These are phyloP conservation scores for Marmota monax DNA, from an alignment of 2,113 vertebrate genomes.

Conservation along the genomic window DNA sequence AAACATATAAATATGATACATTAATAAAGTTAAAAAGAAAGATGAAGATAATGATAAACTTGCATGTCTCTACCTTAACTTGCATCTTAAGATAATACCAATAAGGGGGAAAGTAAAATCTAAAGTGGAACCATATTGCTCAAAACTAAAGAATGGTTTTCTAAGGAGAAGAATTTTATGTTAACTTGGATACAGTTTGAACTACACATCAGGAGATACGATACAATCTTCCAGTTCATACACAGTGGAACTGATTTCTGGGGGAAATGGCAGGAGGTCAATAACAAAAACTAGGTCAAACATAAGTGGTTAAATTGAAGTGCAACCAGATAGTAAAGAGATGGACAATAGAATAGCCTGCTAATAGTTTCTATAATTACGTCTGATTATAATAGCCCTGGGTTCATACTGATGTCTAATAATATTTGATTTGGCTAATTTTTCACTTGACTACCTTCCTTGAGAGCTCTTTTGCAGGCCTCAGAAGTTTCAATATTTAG, in stretches of 20 bases:
- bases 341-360: not conserved
- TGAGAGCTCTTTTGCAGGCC: not conserved
- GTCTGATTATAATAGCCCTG: slow-evolving; percentile 32
- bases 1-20: not conserved
- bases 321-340: not conserved
- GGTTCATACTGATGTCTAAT: slow-evolving; percentile 35
- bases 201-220: not conserved
- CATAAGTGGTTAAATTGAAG: not conserved
- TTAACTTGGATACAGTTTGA: not conserved
- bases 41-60: not conserved
- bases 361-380: not conserved
- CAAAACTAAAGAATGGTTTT: slow-evolving; percentile 17
- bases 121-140: not conserved
- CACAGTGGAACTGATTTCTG: not conserved
- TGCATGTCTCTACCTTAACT: not conserved
- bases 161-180: not conserved
- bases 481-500: slow-evolving; percentile 55
- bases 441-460: slow-evolving; percentile 41
- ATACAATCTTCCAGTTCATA: not conserved
- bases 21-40: not conserved
- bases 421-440: slow-evolving; percentile 51
- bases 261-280: not conserved
- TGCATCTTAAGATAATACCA: not conserved
- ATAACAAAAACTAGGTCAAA: slow-evolving; percentile 21
- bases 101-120: not conserved